Conservation (phyloP, 2,113 vertebrate genomes). For the Empidonax traillii region DNA sequence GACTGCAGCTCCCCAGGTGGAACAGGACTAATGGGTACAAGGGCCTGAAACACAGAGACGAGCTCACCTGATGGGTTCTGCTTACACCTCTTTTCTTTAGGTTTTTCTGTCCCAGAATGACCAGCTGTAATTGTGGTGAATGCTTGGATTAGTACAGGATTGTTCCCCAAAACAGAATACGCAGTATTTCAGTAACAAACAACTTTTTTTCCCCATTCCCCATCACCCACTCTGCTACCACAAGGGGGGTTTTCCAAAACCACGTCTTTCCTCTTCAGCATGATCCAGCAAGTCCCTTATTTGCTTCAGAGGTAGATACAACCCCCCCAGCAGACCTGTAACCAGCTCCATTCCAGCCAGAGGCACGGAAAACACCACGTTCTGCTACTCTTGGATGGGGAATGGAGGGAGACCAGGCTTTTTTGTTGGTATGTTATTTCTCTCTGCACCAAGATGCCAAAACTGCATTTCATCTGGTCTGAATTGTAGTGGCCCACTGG, state of each 20-base stretch:
- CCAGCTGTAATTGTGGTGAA: slow-evolving; percentile 66
- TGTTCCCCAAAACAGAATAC: not conserved
- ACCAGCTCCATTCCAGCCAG: not conserved
- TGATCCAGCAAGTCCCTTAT: not conserved
- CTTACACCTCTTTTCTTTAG: slow-evolving; percentile 69
- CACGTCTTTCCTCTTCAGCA: not conserved
- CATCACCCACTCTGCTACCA: not conserved
- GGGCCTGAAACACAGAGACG: slow-evolving; percentile 45
- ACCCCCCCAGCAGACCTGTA: not conserved
- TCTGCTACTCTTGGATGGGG: not conserved
- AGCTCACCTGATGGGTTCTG: slow-evolving; percentile 70
- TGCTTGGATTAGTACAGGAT: slow-evolving; percentile 27
- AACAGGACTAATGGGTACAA: not conserved
- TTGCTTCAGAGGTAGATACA: not conserved
- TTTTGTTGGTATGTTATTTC: not conserved
- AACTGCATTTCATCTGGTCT: not conserved
- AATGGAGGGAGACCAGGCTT: not conserved
- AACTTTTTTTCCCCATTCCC: not conserved
- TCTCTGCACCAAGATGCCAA: not conserved
- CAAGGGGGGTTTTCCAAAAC: not conserved
- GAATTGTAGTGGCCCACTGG: not conserved
- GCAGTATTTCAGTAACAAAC: not conserved
- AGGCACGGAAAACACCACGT: not conserved
- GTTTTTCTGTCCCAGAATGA: slow-evolving; percentile 66
- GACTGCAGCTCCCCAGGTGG: not conserved